Conservation (phyloP, 2,888 invertebrate genomes). For the Eledone cirrhosa region DNA sequence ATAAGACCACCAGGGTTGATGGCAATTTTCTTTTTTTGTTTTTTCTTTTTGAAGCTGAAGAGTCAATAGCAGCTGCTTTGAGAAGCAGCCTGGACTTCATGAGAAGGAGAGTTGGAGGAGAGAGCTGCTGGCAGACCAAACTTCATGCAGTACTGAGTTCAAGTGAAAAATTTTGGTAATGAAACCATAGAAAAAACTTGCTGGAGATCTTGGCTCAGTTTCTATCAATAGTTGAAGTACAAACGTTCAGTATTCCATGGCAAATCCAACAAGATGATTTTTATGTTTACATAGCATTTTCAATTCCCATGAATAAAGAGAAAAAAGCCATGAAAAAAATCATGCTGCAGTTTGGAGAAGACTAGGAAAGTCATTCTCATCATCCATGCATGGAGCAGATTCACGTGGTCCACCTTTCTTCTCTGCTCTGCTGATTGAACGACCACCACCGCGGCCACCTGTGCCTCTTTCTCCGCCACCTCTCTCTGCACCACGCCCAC, state of each 20-base stretch:
- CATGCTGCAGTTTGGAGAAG: slow-evolving; percentile 72
- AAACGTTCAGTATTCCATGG: slow-evolving; percentile 21
- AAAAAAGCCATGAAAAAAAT: slow-evolving; percentile 24
- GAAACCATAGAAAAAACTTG: slow-evolving; percentile 28
- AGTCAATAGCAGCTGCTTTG: slow-evolving; percentile 11
- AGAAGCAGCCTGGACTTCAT: slow-evolving; percentile 7
- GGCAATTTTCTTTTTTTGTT: background rate
- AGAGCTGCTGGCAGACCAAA: slow-evolving; percentile 28
- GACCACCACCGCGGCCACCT: slow-evolving; percentile 50
- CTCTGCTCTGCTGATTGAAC: slow-evolving; percentile 32
- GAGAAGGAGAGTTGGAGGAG: background rate
- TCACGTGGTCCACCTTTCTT: slow-evolving; percentile 53
- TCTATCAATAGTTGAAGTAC: slow-evolving; percentile 27
- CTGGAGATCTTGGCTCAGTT: slow-evolving; percentile 27
- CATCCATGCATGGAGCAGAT: slow-evolving; percentile 84
- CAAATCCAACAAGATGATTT: slow-evolving; percentile 22
- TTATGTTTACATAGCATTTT: background rate
- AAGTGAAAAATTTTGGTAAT: slow-evolving; percentile 29
- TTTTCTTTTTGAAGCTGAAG: slow-evolving; percentile 19
- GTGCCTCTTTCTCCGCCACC: slow-evolving; percentile 45
- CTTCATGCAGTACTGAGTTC: slow-evolving; percentile 30
- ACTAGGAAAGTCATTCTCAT: slow-evolving; percentile 94
- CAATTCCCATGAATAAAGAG: background rate
- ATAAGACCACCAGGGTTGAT: background rate
- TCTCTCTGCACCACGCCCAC: slow-evolving; percentile 43